Evolutionary conservation across 2,113 vertebrate genomes (phyloP).

Genomic region (Pygathrix nemaeus): DNA sequence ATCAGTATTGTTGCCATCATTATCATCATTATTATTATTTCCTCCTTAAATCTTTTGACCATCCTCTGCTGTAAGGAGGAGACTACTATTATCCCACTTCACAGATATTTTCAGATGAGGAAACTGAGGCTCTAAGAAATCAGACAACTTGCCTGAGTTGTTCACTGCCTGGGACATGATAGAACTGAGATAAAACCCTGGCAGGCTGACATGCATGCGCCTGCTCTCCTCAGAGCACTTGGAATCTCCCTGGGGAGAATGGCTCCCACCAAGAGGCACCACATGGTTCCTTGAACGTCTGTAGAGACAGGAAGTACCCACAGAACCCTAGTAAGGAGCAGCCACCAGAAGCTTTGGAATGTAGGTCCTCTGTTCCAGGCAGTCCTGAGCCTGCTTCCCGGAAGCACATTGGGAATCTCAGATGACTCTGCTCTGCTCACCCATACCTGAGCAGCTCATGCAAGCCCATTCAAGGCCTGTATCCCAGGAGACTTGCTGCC

Average conservation of each 20-base stretch:
- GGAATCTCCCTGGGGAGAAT: background rate
- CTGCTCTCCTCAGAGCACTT: background rate
- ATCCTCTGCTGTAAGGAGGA: background rate
- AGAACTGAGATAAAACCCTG: fast-evolving
- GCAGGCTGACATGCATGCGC: fast-evolving
- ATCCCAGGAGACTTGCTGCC: background rate
- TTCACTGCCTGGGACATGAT: too few relatives aligned
- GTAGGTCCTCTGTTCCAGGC: background rate
- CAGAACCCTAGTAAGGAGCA: background rate
- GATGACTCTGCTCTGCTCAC: background rate
- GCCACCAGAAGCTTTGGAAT: background rate
- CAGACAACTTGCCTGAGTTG: background rate
- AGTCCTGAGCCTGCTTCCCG: background rate
- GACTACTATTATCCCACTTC: background rate
- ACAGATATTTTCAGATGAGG: background rate
- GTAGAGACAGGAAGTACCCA: background rate
- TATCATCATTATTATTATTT: background rate
- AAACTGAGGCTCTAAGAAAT: background rate
- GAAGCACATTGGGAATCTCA: fast-evolving
- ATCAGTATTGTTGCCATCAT: background rate
- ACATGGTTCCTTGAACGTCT: background rate
- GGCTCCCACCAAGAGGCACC: background rate
- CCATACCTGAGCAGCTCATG: fast-evolving
- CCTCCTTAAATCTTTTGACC: background rate
- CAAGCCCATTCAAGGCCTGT: background rate